Evolutionary conservation across 2,797 vertebrate species (phyloP).

Genomic region (Gymnothorax javanicus): DNA sequence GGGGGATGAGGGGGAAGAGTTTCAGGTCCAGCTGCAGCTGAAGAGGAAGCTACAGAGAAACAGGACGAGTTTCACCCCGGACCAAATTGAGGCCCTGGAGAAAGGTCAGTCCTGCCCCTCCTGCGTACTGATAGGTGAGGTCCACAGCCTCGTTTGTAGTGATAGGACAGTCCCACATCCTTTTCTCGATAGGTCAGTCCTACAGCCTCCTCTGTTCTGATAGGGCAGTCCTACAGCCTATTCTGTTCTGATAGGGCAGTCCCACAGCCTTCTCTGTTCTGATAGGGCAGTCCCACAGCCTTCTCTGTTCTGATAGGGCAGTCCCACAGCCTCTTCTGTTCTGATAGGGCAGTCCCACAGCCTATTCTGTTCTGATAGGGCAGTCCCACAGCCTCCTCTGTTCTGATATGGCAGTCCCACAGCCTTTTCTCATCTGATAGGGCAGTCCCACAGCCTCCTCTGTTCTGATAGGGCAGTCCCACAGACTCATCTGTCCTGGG

Average conservation of each 20-base stretch:
- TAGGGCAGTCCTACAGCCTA: constrained; percentile 67
- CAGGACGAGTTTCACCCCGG: constrained; percentile 63
- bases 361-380: not conserved
- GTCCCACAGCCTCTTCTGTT: not conserved
- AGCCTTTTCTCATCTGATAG: not conserved
- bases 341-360: constrained; percentile 77
- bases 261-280: not conserved
- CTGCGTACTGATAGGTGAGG: not conserved
- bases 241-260: not conserved
- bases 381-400: no score
- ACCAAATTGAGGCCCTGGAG: constrained; percentile 75
- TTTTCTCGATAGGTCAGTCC: not conserved
- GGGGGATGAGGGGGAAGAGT: constrained; percentile 52
- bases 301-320: no score
- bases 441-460: no score
- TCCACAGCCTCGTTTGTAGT: not conserved
- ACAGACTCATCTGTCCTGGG: constrained; percentile 62
- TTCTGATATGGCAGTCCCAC: not conserved
- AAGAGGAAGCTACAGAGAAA: constrained; percentile 61
- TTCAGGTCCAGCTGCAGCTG: constrained; percentile 62
- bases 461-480: no score
- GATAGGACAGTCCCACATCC: not conserved
- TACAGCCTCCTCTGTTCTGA: constrained; percentile 61
- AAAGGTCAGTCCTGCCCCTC: constrained; percentile 74
- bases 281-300: no score